These are phyloP conservation scores for Morpho helenor DNA, from an alignment of 2,888 invertebrate species.

Conservation along the genomic window DNA sequence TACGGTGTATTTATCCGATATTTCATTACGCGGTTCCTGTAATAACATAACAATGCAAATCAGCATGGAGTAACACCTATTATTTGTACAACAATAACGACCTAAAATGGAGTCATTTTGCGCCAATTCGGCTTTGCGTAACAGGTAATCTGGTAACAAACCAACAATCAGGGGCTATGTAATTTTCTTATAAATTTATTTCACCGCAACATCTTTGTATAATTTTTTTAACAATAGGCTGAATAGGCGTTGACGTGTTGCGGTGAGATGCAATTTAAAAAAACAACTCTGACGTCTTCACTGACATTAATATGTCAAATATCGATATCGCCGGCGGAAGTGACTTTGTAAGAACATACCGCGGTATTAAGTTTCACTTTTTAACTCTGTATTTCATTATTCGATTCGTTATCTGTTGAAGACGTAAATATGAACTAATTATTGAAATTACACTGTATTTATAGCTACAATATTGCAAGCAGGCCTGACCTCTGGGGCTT, in stretches of 20 bases:
- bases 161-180: conserved; percentile 66
- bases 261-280: conserved; percentile 60
- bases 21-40: conserved; percentile 56
- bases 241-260: conserved; percentile 74
- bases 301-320: conserved; percentile 44
- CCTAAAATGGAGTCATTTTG: conserved; percentile 70
- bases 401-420: conserved; percentile 68
- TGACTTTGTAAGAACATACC: conserved; percentile 50
- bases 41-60: conserved; percentile 45
- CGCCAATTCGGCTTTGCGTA: conserved; percentile 61
- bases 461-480: conserved; percentile 57
- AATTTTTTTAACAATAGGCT: conserved; percentile 51
- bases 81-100: conserved; percentile 54
- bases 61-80: conserved; percentile 60
- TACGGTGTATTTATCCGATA: conserved; percentile 50
- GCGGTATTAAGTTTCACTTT: conserved; percentile 60
- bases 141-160: conserved; percentile 71
- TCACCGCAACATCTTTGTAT: conserved; percentile 66
- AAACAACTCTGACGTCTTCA: conserved; percentile 53
- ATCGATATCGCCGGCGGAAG: conserved; percentile 52
- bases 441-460: conserved; percentile 74
- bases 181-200: conserved; percentile 72
- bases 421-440: conserved; percentile 69
- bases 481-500: conserved; percentile 51
- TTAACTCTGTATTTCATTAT: conserved; percentile 40